Percentiles rank a stretch among this genome's conserved stretches.
Evolutionary conservation across 2,888 invertebrate species (phyloP).

Genomic region (Brachyptera risi): DNA sequence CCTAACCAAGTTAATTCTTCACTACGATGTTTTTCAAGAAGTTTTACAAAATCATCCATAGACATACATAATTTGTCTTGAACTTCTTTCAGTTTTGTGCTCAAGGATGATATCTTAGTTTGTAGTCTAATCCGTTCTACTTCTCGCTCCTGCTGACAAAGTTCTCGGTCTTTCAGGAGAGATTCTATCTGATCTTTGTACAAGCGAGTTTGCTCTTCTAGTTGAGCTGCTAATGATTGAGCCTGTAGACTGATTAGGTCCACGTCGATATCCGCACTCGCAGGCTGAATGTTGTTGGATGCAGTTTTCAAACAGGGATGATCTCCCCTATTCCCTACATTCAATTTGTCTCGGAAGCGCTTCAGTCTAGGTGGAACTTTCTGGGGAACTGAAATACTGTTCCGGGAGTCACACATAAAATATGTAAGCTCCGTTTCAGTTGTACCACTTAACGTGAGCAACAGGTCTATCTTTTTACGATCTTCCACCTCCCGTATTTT

Average conservation of each 20-base stretch:
- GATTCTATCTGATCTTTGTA: conserved; percentile 43
- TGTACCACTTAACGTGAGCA: conserved; percentile 42
- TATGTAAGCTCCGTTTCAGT: conserved; percentile 44
- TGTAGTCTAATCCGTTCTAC: conserved; percentile 38
- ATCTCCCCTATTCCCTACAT: neutral
- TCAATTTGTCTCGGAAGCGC: neutral
- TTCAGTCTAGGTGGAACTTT: conserved; percentile 16
- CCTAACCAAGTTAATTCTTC: conserved; percentile 43
- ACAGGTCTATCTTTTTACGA: conserved; percentile 45
- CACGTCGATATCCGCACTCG: neutral
- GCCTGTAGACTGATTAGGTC: conserved; percentile 7
- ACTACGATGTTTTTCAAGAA: conserved; percentile 41
- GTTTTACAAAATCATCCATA: conserved; percentile 43
- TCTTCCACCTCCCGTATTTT: conserved; percentile 43
- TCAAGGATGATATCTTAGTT: conserved; percentile 33
- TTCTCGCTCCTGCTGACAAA: conserved; percentile 43
- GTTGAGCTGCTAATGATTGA: conserved; percentile 35
- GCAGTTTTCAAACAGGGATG: neutral
- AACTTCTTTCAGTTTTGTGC: conserved; percentile 42
- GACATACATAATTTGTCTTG: conserved; percentile 46
- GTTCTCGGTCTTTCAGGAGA: conserved; percentile 42
- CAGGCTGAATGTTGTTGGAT: too few species aligned
- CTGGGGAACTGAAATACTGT: conserved; percentile 8
- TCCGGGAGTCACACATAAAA: conserved; percentile 37
- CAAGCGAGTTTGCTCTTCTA: conserved; percentile 43